Percentiles rank a stretch among this genome's conserved stretches.
Evolutionary conservation across 2,888 invertebrate species (phyloP).

Genomic region (Nomada flava): DNA sequence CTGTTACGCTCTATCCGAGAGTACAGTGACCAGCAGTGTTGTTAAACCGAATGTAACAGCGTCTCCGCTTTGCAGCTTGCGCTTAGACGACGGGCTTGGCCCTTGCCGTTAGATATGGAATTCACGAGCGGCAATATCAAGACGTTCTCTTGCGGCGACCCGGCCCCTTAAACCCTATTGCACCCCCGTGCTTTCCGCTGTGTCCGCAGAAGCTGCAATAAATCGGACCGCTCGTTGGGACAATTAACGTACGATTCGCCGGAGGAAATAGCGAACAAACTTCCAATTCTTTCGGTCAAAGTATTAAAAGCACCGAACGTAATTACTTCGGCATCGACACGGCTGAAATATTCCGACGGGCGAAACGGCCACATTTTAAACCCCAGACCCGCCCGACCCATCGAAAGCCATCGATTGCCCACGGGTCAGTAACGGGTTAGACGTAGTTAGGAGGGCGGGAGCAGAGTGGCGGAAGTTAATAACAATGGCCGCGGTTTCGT

Average conservation of each 20-base stretch:
- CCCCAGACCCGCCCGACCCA: background rate
- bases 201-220: no score
- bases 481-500: constrained; percentile 36
- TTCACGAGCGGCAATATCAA: constrained; percentile 39
- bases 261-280: no score
- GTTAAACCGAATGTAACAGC: constrained; percentile 68
- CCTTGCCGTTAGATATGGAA: constrained; percentile 49
- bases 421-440: background rate
- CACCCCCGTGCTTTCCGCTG: background rate
- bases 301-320: no score
- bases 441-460: background rate
- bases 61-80: constrained; percentile 45
- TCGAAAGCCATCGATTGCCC: constrained; percentile 34
- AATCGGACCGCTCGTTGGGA: background rate
- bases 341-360: no score
- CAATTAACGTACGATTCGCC: no score
- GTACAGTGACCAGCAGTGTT: constrained; percentile 60
- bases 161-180: background rate
- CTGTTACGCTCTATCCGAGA: constrained; percentile 46
- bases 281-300: no score
- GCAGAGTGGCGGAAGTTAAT: constrained; percentile 42
- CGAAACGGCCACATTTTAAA: no score
- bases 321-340: no score
- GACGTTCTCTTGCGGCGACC: background rate
- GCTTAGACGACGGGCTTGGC: constrained; percentile 23